A percentile compares a stretch with the other conserved stretches of the same genome.
These are phyloP conservation scores for Cybosia mesomella DNA, from an alignment of 2,888 invertebrate genomes.

Conservation along the genomic window DNA sequence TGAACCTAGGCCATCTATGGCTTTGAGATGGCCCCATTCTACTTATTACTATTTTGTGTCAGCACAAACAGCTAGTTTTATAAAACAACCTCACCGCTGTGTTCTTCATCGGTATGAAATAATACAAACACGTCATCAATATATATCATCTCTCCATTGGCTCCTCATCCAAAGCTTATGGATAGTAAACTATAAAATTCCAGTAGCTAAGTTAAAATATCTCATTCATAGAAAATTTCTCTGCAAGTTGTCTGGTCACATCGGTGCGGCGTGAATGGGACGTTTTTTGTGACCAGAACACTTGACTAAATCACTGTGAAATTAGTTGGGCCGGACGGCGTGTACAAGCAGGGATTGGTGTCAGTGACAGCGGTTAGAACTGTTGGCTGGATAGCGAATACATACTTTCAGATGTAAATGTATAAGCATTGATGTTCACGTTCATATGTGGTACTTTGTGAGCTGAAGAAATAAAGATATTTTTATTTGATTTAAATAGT, in stretches of 20 bases:
- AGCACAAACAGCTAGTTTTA: too few species aligned
- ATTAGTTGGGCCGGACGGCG: conserved; percentile 70
- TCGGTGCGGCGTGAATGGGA: conserved; percentile 75
- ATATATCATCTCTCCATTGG: neutral
- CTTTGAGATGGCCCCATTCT: too few species aligned
- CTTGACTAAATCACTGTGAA: conserved; percentile 85
- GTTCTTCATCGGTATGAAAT: too few species aligned
- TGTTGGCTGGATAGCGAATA: neutral
- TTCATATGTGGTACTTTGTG: too few species aligned
- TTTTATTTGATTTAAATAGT: too few species aligned
- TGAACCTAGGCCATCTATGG: too few species aligned
- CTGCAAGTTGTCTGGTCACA: conserved; percentile 52
- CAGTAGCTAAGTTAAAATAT: conserved; percentile 19
- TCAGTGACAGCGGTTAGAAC: conserved; percentile 14
- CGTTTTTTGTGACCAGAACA: conserved; percentile 78
- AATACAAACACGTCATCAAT: neutral
- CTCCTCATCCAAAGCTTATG: neutral
- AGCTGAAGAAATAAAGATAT: too few species aligned
- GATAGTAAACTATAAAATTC: conserved; percentile 23
- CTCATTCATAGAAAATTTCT: conserved; percentile 66
- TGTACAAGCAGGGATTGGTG: conserved; percentile 52
- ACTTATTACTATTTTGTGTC: too few species aligned
- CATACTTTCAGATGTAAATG: too few species aligned
- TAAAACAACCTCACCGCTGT: too few species aligned
- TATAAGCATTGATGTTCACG: too few species aligned